Conservation (phyloP, 2,888 invertebrate species). For the Drosophila pegasa region DNA sequence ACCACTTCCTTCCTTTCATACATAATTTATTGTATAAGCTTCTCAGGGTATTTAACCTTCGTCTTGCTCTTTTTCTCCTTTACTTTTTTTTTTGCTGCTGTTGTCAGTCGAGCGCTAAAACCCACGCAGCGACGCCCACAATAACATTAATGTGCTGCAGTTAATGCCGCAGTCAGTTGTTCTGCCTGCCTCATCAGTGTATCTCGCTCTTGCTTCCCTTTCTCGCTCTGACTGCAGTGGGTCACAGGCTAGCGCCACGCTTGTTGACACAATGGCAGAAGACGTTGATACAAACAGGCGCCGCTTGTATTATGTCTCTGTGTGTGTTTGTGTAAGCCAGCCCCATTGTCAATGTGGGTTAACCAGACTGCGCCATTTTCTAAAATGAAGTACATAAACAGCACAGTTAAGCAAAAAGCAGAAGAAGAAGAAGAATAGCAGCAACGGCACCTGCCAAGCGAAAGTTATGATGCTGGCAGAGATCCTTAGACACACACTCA, state of each 20-base stretch:
- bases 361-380: conserved; percentile 71
- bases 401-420: conserved; percentile 5
- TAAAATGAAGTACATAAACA: conserved; percentile 34
- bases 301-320: conserved; percentile 26
- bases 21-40: background rate
- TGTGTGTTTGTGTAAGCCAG: conserved; percentile 29
- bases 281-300: conserved; percentile 49
- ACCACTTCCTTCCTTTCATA: background rate
- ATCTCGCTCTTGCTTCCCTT: background rate
- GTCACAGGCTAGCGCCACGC: conserved; percentile 59
- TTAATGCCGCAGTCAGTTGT: conserved; percentile 61
- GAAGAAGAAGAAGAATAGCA: background rate
- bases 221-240: conserved; percentile 29
- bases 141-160: conserved; percentile 77
- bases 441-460: conserved; percentile 28
- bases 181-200: background rate
- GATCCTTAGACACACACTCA: conserved; percentile 45
- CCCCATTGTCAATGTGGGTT: conserved; percentile 74
- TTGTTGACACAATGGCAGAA: conserved; percentile 76
- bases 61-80: conserved; percentile 1
- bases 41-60: conserved; percentile 3
- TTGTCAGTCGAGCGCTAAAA: conserved; percentile 56
- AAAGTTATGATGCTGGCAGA: conserved; percentile 63
- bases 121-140: conserved; percentile 70
- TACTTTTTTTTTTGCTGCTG: conserved; percentile 24